Base-by-base conservation (phyloP, 2,113 vertebrate species). In the Daphoenositta chrysoptera region DNA sequence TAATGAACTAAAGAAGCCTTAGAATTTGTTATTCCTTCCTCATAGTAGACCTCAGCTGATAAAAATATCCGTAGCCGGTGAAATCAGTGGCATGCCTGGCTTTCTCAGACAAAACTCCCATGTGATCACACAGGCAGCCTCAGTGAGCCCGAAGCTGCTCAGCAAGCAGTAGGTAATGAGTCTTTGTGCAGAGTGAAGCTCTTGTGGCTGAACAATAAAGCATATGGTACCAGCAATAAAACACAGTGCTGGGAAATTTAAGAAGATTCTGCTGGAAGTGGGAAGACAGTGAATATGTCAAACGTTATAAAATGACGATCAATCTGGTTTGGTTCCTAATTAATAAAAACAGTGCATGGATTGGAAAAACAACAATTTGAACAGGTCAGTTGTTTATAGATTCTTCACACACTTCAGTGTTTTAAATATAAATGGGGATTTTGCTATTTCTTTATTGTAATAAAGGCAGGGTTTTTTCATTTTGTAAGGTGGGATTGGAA, bases 111-210 rank as follows among this genome's bases (percentile, higher is more conserved):
- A 98, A 98, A 98, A 98, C 98, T 98, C 98, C 98, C 98, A 99
- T 99, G 99, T 99, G 99, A 99, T 99, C 99, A 98, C 97, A 82
- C 97, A 98, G 98, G 98, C 98, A 98, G 98, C 96, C 98, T 99
- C 98, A 98, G 98, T 98, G 98, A 98, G 98, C 97, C 98, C 96
- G 97, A 97, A 98, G 98, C 98, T 97, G 98, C 98, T 98, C 98
- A 97, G 98, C 98, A 97, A 98, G 98, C 99, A 98, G 98, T 98
- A 98, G 98, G 99, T 99, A 99, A 99, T 99, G 99, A 99, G 99
- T 98, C 99, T 99, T 99, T 99, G 99, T 99, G 99, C 98, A 98
- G 98, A 98, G 98, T 93, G 96, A 97, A 98, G 98, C 98, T 98
- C 98, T 98, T 98, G 96, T 98, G 98, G 96, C 97, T 98, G 98